Evolutionary conservation across 1,140 invertebrate species (phyloP), one percentile per base, ranked within the genome.

Genomic region (Ceratosolen solmsi): DNA sequence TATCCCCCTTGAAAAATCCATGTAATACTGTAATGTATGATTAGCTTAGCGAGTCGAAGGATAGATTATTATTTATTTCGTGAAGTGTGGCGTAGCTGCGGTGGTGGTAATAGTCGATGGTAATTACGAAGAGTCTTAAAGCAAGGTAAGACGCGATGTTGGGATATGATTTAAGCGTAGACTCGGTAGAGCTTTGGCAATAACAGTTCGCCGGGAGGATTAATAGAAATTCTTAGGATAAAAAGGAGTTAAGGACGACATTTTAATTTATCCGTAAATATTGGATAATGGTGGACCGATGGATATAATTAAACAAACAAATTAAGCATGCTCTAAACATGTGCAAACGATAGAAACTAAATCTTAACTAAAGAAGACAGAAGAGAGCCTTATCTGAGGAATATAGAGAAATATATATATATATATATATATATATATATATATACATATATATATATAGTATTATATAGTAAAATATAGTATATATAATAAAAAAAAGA

Each of bases 281-380:
- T 83, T 70, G 84, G 80, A 85, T 78, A 27, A 81, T 82, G 86
- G 85, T 88, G 84, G 87, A 84, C 86, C 80, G 85, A 84, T 85
- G 89, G 87, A 89, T 65, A 73, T 86, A 71, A 86, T 89, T 89
- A 91, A 91, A 91, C 89, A 90, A 92, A 91, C 88, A 83, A 89
- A 90, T 85, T 82, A 63, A 72, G 87, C 91, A 92, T 92, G 91
- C 91, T 91, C 90, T 92, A 92, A 90, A 91, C 90, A 91, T 92
- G 89, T 91, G 90, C 91, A 92, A 91, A 92, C 90, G 87, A 89
- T 91, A 91, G 88, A 84, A 91, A 91, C 90, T 92, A 92, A 91
- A 91, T 88, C 85, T 91, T 84, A 91, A 91, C 91, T 92, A 92
- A 91, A 91, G n/a, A n/a, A n/a, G 90, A 91, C 88, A 92, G 87